Evolutionary conservation across 1,140 invertebrate species (phyloP).

Genomic region (Philopotamus ludificatus): DNA sequence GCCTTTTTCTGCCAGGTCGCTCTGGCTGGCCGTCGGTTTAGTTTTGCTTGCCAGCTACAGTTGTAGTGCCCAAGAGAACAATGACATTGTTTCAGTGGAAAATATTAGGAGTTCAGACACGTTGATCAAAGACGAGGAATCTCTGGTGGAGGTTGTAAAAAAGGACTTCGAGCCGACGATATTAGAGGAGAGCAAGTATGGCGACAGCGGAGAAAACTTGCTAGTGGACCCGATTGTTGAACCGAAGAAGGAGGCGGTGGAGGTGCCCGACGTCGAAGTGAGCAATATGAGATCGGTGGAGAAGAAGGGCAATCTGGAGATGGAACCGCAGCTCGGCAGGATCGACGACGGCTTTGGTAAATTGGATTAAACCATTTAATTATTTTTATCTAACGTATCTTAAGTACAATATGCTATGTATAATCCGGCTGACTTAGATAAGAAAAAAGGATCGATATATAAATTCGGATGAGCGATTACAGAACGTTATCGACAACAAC

Average conservation of each 20-base stretch:
- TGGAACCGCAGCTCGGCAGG: background rate
- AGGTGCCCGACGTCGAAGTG: background rate
- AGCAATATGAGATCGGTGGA: background rate
- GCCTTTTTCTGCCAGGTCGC: background rate
- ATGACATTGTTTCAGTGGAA: background rate
- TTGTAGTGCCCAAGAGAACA: background rate
- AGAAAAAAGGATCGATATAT: no score
- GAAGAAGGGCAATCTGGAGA: background rate
- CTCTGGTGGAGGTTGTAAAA: background rate
- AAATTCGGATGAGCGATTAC: no score
- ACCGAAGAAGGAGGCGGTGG: background rate
- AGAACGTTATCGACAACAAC: no score
- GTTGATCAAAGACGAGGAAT: background rate
- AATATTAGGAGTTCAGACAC: background rate
- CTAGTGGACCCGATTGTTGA: background rate
- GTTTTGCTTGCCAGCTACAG: background rate
- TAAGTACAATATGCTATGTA: background rate
- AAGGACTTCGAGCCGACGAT: background rate
- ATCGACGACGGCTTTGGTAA: slow-evolving; percentile 15
- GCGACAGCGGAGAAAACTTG: background rate
- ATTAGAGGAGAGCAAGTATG: background rate
- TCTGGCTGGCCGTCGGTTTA: background rate
- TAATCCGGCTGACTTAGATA: no score
- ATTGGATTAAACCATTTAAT: background rate
- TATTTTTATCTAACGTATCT: background rate